Percentiles rank a stretch among this genome's conserved stretches.
Evolutionary conservation across 2,113 vertebrate species (phyloP).

Genomic region (Mastomys coucha): DNA sequence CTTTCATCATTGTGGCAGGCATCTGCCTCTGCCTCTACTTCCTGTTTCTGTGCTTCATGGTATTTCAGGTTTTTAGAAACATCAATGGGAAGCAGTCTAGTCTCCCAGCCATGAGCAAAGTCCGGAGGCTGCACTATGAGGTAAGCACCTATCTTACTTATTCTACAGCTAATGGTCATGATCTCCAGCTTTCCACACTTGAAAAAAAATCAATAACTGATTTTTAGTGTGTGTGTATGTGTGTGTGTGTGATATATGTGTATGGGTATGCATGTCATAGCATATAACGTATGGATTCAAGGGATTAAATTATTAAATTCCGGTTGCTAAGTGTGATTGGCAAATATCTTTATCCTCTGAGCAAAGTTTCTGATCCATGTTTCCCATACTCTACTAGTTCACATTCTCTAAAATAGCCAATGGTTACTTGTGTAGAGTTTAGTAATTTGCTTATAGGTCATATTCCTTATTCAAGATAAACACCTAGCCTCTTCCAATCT

Average conservation of each 20-base stretch:
- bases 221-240: neutral
- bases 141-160: conserved; percentile 76
- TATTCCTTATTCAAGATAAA: neutral
- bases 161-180: neutral
- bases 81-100: conserved; percentile 96
- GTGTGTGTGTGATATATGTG: neutral
- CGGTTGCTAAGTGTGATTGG: neutral
- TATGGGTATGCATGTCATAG: neutral
- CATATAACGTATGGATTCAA: neutral
- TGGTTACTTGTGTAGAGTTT: neutral
- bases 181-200: neutral
- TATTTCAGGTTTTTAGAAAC: conserved; percentile 98
- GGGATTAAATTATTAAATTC: neutral
- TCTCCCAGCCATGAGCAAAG: conserved; percentile 97
- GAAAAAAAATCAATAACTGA: neutral
- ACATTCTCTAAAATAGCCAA: neutral
- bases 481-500: neutral
- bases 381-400: neutral
- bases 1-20: conserved; percentile 97
- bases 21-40: conserved; percentile 99
- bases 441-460: neutral
- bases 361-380: neutral
- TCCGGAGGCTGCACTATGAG: conserved; percentile 96
- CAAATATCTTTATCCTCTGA: neutral
- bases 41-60: conserved; percentile 99